Conservation (phyloP, 2,113 vertebrate genomes). For the Sterrhoptilus dennistouni region DNA sequence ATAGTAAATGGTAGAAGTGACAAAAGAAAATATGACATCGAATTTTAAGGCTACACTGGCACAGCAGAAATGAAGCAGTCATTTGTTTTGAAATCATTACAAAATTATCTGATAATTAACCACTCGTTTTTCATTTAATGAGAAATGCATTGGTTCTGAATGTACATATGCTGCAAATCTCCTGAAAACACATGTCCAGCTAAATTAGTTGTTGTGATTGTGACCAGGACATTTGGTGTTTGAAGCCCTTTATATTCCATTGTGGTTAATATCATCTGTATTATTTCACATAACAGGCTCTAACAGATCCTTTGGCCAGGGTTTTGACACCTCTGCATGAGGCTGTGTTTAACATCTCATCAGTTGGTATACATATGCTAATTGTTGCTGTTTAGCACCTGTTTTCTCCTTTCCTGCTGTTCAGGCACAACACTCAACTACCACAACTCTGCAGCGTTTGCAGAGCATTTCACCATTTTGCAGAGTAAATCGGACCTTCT, state of each 20-base stretch:
- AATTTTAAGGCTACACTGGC: neutral
- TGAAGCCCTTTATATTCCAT: neutral
- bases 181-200: neutral
- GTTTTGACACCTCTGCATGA: constrained; percentile 65
- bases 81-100: neutral
- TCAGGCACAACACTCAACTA: constrained; percentile 15
- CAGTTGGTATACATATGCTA: constrained; percentile 54
- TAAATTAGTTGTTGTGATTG: neutral
- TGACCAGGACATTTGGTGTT: neutral
- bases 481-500: neutral
- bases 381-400: constrained; percentile 61
- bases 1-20: neutral
- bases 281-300: neutral
- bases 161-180: neutral
- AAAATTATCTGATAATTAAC: neutral
- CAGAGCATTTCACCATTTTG: neutral
- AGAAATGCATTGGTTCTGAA: neutral
- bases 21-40: neutral
- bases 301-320: constrained; percentile 25
- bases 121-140: neutral
- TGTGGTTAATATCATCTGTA: neutral
- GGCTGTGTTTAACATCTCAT: constrained; percentile 54
- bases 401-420: constrained; percentile 61
- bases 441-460: neutral
- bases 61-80: neutral